Evolutionary conservation across 1,140 invertebrate genomes (phyloP).

Genomic region (Cardiocondyla obscurior): DNA sequence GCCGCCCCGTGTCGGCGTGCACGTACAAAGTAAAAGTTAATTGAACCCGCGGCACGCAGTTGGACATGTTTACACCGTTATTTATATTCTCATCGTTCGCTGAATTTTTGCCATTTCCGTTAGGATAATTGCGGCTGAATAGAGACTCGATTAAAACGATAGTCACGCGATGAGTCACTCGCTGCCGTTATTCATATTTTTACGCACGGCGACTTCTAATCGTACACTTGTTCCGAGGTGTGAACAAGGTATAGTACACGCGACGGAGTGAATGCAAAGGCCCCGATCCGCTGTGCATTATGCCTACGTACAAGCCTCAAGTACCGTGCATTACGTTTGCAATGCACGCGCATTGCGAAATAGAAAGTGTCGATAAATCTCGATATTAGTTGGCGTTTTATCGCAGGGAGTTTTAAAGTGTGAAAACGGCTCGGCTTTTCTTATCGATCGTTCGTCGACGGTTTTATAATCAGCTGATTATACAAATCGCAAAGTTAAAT

Average conservation of each 20-base stretch:
- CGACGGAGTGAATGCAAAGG: slow-evolving; percentile 55
- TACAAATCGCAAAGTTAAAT: slow-evolving; percentile 6
- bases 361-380: not conserved
- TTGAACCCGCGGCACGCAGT: slow-evolving; percentile 4
- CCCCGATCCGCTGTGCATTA: slow-evolving; percentile 43
- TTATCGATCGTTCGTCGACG: not conserved
- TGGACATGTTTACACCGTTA: not conserved
- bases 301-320: slow-evolving; percentile 19
- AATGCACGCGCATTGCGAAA: not conserved
- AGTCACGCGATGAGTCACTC: slow-evolving; percentile 17
- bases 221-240: slow-evolving; percentile 9
- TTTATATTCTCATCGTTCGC: not conserved
- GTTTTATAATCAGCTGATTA: not conserved
- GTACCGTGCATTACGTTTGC: not conserved
- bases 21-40: slow-evolving; percentile 14
- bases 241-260: not conserved
- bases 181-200: slow-evolving; percentile 29
- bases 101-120: slow-evolving; percentile 1
- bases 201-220: not conserved
- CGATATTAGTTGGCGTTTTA: slow-evolving; percentile 2
- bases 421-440: not conserved
- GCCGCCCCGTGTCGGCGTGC: not conserved
- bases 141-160: slow-evolving; percentile 31
- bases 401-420: not conserved
- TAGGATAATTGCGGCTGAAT: slow-evolving; percentile 32